These are phyloP conservation scores for Diadromus collaris DNA, from an alignment of 2,888 invertebrate genomes.

Conservation along the genomic window DNA sequence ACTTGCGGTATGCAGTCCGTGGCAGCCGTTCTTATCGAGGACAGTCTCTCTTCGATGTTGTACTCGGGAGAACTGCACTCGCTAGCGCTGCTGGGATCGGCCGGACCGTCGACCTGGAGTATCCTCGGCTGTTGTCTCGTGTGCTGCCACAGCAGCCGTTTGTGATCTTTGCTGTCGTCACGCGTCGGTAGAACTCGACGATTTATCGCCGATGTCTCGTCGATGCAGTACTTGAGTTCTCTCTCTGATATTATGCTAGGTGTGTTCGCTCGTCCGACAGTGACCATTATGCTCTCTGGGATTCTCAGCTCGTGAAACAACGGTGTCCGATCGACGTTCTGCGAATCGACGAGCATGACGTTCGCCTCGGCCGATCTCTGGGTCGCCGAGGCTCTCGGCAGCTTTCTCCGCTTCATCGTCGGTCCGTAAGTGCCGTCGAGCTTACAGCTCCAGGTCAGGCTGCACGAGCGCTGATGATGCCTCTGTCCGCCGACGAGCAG, in stretches of 20 bases:
- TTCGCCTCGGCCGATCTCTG: constrained; percentile 71
- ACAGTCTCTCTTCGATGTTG: constrained; percentile 71
- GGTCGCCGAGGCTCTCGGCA: constrained; percentile 76
- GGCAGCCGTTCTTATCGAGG: constrained; percentile 15
- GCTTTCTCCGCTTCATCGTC: constrained; percentile 86
- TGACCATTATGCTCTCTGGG: constrained; percentile 80
- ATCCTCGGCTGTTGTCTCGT: constrained; percentile 80
- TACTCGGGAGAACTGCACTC: constrained; percentile 80
- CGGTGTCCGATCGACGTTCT: constrained; percentile 67
- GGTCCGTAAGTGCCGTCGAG: constrained; percentile 84
- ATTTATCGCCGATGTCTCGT: constrained; percentile 68
- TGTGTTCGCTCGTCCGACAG: constrained; percentile 75
- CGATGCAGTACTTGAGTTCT: constrained; percentile 74
- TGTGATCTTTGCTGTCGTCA: constrained; percentile 78
- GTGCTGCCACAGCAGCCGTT: constrained; percentile 77
- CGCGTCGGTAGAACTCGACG: constrained; percentile 67
- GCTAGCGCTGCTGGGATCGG: constrained; percentile 81
- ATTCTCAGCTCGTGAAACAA: constrained; percentile 78
- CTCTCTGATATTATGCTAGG: constrained; percentile 73
- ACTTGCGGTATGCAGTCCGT: constrained; percentile 65
- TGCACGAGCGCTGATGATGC: constrained; percentile 85
- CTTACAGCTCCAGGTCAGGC: constrained; percentile 87
- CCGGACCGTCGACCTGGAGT: constrained; percentile 83
- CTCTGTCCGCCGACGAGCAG: constrained; percentile 80
- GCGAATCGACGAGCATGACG: constrained; percentile 72